Percentiles rank a stretch among this genome's conserved stretches.
phyloP scores from a whole-genome alignment of 1,140 invertebrate species.

The Hirudo medicinalis region DNA sequence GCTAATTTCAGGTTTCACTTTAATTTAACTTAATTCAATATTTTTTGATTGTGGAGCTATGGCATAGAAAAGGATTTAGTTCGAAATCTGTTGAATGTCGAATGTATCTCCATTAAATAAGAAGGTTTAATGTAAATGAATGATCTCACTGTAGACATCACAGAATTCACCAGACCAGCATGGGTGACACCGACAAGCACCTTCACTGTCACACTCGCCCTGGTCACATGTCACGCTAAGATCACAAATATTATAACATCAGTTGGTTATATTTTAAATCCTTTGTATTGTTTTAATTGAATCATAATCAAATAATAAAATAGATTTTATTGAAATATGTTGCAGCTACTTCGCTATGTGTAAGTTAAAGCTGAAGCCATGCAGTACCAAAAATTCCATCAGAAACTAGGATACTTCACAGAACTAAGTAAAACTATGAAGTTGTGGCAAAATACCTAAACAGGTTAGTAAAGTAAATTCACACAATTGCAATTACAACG shows the following conservation, averaged over 20 bases:
- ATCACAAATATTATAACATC: background rate
- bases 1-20: background rate
- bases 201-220: constrained; percentile 15
- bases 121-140: background rate
- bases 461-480: no score
- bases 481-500: no score
- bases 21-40: background rate
- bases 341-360: no score
- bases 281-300: no score
- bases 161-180: constrained; percentile 20
- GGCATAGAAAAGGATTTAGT: background rate
- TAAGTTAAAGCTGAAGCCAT: no score
- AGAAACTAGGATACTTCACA: no score
- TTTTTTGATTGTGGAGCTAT: background rate
- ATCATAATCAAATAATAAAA: no score
- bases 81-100: background rate
- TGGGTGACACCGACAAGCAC: constrained; percentile 11
- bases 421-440: no score
- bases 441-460: no score
- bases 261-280: no score
- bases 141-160: constrained; percentile 13
- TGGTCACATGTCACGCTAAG: constrained; percentile 15
- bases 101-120: background rate
- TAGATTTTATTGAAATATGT: no score
- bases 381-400: no score